Evolutionary conservation across 2,113 vertebrate genomes (phyloP).

Genomic region (Erythrocercus mccallii): DNA sequence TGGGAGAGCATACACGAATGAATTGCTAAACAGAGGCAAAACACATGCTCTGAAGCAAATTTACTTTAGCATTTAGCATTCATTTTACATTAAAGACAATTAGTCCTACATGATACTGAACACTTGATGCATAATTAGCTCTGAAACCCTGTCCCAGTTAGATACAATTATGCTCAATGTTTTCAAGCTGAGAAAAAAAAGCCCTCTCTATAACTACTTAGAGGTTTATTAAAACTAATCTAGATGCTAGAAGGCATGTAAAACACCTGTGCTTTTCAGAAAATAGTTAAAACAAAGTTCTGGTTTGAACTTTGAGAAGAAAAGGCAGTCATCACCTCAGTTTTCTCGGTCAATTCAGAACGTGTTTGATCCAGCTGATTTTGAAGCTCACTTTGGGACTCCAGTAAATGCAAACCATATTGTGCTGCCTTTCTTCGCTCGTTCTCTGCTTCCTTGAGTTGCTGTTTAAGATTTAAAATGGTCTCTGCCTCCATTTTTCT

Average conservation of each 20-base stretch:
- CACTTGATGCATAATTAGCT: neutral
- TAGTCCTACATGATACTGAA: neutral
- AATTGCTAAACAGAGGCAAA: neutral
- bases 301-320: neutral
- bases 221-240: neutral
- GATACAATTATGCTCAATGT: neutral
- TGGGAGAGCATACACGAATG: neutral
- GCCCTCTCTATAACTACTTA: neutral
- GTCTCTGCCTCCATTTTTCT: conserved; percentile 69
- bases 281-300: neutral
- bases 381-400: conserved; percentile 86
- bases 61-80: neutral
- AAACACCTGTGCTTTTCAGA: neutral
- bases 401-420: conserved; percentile 86
- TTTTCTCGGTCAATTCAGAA: conserved; percentile 79
- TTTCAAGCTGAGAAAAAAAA: neutral
- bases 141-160: neutral
- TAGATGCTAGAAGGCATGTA: neutral
- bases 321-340: conserved; percentile 75
- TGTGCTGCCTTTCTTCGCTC: conserved; percentile 86
- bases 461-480: conserved; percentile 71
- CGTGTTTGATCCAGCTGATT: conserved; percentile 84
- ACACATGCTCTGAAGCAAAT: neutral
- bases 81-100: neutral
- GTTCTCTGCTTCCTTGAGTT: conserved; percentile 82